Evolutionary conservation across 37 sponge, comb jelly and placozoan species (phyloP).

Genomic region (Axinella damicornis): DNA sequence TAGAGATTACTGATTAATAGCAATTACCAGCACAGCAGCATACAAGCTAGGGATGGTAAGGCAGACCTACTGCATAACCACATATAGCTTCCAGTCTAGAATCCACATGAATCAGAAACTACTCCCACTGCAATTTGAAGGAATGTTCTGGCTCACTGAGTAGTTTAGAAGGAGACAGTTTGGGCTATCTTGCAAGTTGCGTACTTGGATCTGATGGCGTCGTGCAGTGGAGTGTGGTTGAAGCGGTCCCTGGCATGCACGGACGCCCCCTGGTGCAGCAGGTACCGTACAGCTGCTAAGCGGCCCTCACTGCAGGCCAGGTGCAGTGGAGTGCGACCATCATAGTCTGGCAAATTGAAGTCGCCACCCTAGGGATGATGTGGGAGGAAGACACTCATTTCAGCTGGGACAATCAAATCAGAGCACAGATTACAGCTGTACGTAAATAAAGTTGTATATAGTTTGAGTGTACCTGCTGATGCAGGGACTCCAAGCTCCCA

Average conservation of each 20-base stretch:
- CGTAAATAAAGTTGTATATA: background rate
- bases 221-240: conserved; percentile 76
- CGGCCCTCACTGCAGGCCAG: conserved; percentile 84
- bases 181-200: background rate
- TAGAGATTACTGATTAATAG: too few relatives aligned
- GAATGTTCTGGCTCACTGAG: too few relatives aligned
- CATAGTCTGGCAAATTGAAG: conserved; percentile 83
- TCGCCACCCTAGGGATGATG: conserved; percentile 65
- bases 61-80: too few relatives aligned
- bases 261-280: conserved; percentile 84
- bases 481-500: conserved; percentile 33
- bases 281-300: conserved; percentile 67
- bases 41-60: too few relatives aligned
- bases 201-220: conserved; percentile 80
- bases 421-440: background rate
- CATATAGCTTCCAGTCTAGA: too few relatives aligned
- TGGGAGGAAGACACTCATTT: too few relatives aligned
- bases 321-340: conserved; percentile 89
- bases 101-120: too few relatives aligned
- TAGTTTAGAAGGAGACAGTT: background rate
- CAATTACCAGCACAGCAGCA: too few relatives aligned
- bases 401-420: background rate
- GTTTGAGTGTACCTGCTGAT: conserved; percentile 3
- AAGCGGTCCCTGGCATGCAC: conserved; percentile 84
- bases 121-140: too few relatives aligned